Base-by-base conservation (phyloP, 2,113 vertebrate genomes). In the Phaetusa simplex region DNA sequence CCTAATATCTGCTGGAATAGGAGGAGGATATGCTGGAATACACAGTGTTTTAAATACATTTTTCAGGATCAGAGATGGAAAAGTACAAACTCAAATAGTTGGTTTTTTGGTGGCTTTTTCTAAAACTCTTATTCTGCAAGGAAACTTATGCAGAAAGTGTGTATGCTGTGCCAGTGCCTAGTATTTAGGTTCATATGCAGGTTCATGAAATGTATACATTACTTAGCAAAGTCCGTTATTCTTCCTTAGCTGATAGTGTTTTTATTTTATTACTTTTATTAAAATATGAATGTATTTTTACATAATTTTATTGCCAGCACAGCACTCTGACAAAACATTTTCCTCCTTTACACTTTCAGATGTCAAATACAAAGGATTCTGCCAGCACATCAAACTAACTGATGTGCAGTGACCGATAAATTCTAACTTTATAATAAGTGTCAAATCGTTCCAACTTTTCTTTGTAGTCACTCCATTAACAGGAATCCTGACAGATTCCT, bases 391-490 rank as follows among this genome's bases (percentile, higher is more conserved):
- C 91, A 76, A 96, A 77, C 50, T 49, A 77, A 91, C 80, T 93
- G 77, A 82, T 94, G 85, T 91, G 91, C 85, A 72, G 64, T 97
- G 91, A 96, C 95, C 26, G 42, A 94, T 94, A 95, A 92, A 95
- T 83, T 61, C 78, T 91, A 84, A 93, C 72, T 91, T 95, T 66
- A 45, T 88, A 94, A 73, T 82, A 92, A 95, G 89, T 83, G 78
- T 89, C 93, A 95, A 65, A 91, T 94, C 1, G 0, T 94, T 96
- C 86, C 90, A 83, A 82, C 56, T 87, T 92, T 52, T 62, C 92
- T 97, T 97, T 97, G 95, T 96, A 94, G 88, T 88, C 45, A 29
- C 34, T 95, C 90, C 86, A 91, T 96, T 92, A 95, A 79, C 83
- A 93, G 90, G 89, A 87, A 83, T 92, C 89, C 43, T 12, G 6